Evolutionary conservation across 2,888 invertebrate genomes (phyloP).

Genomic region (Caenorhabditis sp.): DNA sequence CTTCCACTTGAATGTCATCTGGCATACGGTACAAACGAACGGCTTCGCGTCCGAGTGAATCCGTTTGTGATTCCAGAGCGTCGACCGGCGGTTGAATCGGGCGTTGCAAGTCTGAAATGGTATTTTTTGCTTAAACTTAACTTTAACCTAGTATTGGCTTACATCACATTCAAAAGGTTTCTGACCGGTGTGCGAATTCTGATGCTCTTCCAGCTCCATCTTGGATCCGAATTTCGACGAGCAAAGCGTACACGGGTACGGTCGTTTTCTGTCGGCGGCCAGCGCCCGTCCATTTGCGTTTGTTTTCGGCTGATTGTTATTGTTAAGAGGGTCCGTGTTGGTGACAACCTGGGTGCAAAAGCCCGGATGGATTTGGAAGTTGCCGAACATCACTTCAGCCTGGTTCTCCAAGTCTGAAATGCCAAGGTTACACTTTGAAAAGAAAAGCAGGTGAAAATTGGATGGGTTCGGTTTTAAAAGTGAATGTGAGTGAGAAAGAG

Average conservation of each 20-base stretch:
- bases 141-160: too few relatives aligned
- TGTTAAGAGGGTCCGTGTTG: constrained; percentile 53
- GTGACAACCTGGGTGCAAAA: constrained; percentile 52
- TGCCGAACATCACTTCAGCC: constrained; percentile 61
- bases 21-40: constrained; percentile 78
- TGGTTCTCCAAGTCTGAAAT: constrained; percentile 55
- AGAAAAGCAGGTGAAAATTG: constrained; percentile 2
- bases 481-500: neutral
- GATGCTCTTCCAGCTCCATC: constrained; percentile 79
- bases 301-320: constrained; percentile 62
- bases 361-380: constrained; percentile 54
- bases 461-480: constrained; percentile 7
- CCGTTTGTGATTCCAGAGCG: constrained; percentile 79
- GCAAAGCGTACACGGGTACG: constrained; percentile 78
- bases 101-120: constrained; percentile 70
- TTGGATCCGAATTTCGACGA: constrained; percentile 69
- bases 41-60: constrained; percentile 78
- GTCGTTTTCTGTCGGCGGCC: constrained; percentile 75
- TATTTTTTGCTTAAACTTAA: neutral
- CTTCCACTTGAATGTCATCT: constrained; percentile 79
- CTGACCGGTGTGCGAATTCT: constrained; percentile 78
- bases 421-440: neutral
- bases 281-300: constrained; percentile 63
- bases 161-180: constrained; percentile 79
- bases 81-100: constrained; percentile 78